These are phyloP conservation scores for Australoheros scitulus DNA, from an alignment of 2,113 vertebrate genomes.

Conservation along the genomic window DNA sequence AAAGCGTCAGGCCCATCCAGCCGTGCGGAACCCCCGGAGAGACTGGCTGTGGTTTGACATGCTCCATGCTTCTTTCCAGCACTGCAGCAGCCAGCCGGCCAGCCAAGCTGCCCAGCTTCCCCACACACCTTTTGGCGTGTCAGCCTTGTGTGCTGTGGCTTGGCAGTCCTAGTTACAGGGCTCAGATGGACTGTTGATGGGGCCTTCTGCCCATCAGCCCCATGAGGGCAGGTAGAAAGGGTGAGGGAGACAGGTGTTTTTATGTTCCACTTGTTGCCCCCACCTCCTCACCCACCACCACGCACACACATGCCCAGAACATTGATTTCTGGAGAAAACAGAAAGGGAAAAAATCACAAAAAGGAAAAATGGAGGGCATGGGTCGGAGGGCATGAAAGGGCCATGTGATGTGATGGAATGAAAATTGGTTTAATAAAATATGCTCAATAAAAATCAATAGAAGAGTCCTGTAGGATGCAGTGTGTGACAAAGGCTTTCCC, in stretches of 20 bases:
- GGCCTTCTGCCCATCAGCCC: slow-evolving; percentile 68
- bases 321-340: slow-evolving; percentile 48
- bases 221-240: slow-evolving; percentile 53
- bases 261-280: slow-evolving; percentile 69
- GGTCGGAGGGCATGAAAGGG: slow-evolving; percentile 9
- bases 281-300: neutral
- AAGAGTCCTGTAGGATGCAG: slow-evolving; percentile 16
- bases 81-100: slow-evolving; percentile 38
- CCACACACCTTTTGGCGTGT: slow-evolving; percentile 57
- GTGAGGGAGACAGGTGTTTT: slow-evolving; percentile 69
- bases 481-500: slow-evolving; percentile 33
- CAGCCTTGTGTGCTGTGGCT: slow-evolving; percentile 57
- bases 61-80: slow-evolving; percentile 54
- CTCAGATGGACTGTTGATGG: slow-evolving; percentile 73
- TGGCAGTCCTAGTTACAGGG: slow-evolving; percentile 67
- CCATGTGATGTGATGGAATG: slow-evolving; percentile 26
- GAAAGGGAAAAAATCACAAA: slow-evolving; percentile 10
- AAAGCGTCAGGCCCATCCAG: slow-evolving; percentile 51
- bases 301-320: slow-evolving; percentile 49
- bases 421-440: slow-evolving; percentile 48
- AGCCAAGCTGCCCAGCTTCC: slow-evolving; percentile 39
- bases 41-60: slow-evolving; percentile 64
- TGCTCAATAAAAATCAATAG: slow-evolving; percentile 53
- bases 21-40: slow-evolving; percentile 51
- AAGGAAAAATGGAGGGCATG: neutral